Evolutionary conservation across 2,113 vertebrate genomes (phyloP), one percentile per base, ranked within the genome.

Genomic region (Aepyceros melampus): DNA sequence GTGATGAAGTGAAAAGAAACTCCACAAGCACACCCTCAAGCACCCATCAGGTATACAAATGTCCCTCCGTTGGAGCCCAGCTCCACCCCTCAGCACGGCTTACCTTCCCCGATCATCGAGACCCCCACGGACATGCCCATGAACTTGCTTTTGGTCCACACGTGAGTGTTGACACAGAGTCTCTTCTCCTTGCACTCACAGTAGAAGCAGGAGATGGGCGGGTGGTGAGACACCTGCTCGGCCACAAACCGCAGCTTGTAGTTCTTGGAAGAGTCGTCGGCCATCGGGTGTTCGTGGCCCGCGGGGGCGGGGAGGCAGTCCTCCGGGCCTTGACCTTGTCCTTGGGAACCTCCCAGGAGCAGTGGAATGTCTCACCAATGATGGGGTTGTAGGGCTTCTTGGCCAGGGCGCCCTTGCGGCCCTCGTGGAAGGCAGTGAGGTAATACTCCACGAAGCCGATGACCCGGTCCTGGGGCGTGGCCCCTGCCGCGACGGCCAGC

Each of bases 121-220:
- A 99, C 99, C 55, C 99, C 99, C 98, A 99, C 99, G 5, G 99
- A 99, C 99, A 99, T 99, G 88, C 99, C 99, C 99, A 99, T 99
- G 98, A 99, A 99, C 99, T 99, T 99, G 99, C 99, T 99, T 98
- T 99, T 99, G 99, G 99, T 99, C 99, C 99, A 99, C 3, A 99
- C 99, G 0, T 99, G 99, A 45, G 99, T 99, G 86, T 99, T 99
- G 97, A 99, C 99, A 6, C 99, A 99, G 98, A 99, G 99, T 89
- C 98, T 99, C 99, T 99, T 99, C 98, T 99, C 99, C 87, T 99
- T 99, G 98, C 99, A 99, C 98, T 99, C 99, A 47, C 99, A 99
- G 98, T 99, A 99, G 98, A 99, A 99, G 98, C 99, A 99, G 0
- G 99, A 99, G 94, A 99, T 99, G 0, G 99, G 99, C 0, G 99